A percentile compares a stretch with the other conserved stretches of the same genome.
These are phyloP conservation scores for Poecilia picta DNA, from an alignment of 2,797 vertebrate genomes.

Conservation along the genomic window DNA sequence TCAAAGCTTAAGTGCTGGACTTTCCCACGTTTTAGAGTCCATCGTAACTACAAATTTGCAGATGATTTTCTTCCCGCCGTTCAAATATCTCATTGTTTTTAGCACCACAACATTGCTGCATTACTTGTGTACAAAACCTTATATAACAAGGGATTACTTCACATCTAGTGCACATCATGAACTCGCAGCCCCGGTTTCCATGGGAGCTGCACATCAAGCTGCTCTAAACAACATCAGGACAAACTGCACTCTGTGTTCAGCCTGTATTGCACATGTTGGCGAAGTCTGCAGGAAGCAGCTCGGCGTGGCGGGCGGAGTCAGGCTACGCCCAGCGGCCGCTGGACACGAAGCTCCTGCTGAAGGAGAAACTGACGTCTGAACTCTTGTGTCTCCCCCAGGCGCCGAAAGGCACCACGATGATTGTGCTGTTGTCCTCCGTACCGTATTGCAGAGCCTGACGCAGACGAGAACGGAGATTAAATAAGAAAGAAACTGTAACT, in stretches of 20 bases:
- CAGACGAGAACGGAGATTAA: neutral
- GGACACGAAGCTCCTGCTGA: slow-evolving; percentile 94
- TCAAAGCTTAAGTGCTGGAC: neutral
- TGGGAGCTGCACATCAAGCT: slow-evolving; percentile 37
- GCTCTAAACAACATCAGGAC: slow-evolving; percentile 38
- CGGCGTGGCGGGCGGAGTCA: neutral
- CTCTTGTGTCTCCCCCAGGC: slow-evolving; percentile 95
- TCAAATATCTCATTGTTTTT: slow-evolving; percentile 28
- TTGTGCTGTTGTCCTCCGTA: slow-evolving; percentile 94
- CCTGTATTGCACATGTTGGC: slow-evolving; percentile 77
- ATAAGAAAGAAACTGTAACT: neutral
- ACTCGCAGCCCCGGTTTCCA: slow-evolving; percentile 26
- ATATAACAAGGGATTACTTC: slow-evolving; percentile 29
- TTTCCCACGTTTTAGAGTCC: neutral
- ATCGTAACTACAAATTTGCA: neutral
- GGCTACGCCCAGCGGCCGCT: slow-evolving; percentile 93
- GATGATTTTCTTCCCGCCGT: slow-evolving; percentile 13
- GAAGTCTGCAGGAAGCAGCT: slow-evolving; percentile 35
- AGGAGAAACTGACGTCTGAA: slow-evolving; percentile 89
- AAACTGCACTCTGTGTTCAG: slow-evolving; percentile 29
- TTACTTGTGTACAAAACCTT: slow-evolving; percentile 25
- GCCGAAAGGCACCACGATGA: slow-evolving; percentile 93
- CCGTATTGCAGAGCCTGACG: slow-evolving; percentile 92
- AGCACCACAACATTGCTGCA: slow-evolving; percentile 40
- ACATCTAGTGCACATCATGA: slow-evolving; percentile 43